phyloP scores from a whole-genome alignment of 2,797 vertebrate species.

The Alosa sapidissima region DNA sequence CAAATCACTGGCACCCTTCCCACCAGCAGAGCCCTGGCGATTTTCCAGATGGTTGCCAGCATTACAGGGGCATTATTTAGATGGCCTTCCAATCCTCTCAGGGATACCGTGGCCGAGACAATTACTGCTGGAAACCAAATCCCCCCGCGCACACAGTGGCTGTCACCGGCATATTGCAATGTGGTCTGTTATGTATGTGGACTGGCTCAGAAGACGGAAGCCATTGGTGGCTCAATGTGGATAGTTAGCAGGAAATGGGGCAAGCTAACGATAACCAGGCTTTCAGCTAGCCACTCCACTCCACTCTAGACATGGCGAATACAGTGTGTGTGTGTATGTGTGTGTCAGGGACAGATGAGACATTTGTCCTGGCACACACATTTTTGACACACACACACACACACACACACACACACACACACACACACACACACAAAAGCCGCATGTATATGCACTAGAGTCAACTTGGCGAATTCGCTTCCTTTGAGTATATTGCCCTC shows the following conservation, averaged over 20 bases:
- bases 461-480: too few species aligned
- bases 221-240: background rate
- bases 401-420: constrained; percentile 1
- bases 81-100: constrained; percentile 1
- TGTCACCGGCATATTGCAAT: background rate
- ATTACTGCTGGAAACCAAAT: background rate
- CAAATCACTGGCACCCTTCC: background rate
- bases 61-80: background rate
- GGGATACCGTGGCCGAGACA: background rate
- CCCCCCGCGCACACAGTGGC: background rate
- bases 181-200: background rate
- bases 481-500: too few species aligned
- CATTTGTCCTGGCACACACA: background rate
- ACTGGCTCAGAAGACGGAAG: background rate
- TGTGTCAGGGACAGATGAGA: background rate
- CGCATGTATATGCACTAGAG: background rate
- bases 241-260: too few species aligned
- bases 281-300: background rate
- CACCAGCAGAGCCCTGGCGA: background rate
- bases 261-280: too few species aligned
- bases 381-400: constrained; percentile 12
- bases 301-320: constrained; percentile 19
- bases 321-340: background rate
- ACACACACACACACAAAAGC: background rate
- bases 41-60: constrained; percentile 8